These are phyloP conservation scores for Leucoraja erinaceus DNA, from an alignment of 2,113 vertebrate species.

Conservation along the genomic window DNA sequence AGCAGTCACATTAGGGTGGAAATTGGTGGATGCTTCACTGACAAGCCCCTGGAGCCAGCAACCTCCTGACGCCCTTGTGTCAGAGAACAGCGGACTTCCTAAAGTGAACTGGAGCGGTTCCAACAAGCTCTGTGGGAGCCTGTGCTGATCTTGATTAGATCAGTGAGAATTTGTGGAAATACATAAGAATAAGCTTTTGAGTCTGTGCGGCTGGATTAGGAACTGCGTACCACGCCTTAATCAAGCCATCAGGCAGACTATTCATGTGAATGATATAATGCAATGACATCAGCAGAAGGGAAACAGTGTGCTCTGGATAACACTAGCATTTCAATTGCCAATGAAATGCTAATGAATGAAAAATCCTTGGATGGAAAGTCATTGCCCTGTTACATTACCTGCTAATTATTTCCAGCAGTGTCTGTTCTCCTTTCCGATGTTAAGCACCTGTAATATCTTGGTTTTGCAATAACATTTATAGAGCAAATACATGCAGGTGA, in stretches of 20 bases:
- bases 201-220: slow-evolving; percentile 10
- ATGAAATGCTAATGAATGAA: neutral
- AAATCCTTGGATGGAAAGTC: no score
- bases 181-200: neutral
- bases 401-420: no score
- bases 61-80: neutral
- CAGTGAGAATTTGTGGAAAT: slow-evolving; percentile 23
- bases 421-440: no score
- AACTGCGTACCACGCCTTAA: neutral
- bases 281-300: neutral
- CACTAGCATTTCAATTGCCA: neutral
- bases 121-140: neutral
- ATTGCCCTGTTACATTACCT: no score
- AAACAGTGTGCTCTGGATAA: neutral
- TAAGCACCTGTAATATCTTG: no score
- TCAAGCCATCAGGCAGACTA: neutral
- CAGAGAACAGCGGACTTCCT: neutral
- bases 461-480: no score
- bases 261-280: slow-evolving; percentile 21
- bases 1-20: no score
- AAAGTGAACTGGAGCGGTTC: neutral
- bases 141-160: neutral
- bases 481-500: neutral
- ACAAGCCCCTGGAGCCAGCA: neutral
- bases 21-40: neutral